These are phyloP conservation scores for Mormyrus lacerda DNA, from an alignment of 2,113 vertebrate species.

Conservation along the genomic window DNA sequence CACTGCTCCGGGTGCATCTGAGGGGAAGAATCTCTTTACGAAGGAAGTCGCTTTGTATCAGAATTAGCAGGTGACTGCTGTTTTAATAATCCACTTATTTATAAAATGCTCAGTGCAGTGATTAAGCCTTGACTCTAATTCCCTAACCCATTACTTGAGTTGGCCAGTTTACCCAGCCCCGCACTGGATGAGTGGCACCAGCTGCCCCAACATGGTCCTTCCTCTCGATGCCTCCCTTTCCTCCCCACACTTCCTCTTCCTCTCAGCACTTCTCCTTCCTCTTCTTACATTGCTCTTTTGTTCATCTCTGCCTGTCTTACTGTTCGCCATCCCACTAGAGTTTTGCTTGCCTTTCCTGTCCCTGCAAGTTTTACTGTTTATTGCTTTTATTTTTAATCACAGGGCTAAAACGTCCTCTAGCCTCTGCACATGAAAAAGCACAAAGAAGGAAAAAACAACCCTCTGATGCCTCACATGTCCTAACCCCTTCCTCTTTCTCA, in stretches of 20 bases:
- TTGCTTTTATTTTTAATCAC: background rate
- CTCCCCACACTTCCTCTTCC: background rate
- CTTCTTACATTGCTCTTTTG: background rate
- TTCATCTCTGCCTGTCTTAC: background rate
- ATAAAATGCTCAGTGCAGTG: constrained; percentile 28
- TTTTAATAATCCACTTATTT: constrained; percentile 34
- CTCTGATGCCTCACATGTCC: background rate
- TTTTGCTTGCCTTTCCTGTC: background rate
- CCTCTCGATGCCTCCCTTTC: background rate
- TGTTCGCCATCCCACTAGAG: background rate
- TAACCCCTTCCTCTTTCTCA: background rate
- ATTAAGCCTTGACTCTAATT: constrained; percentile 27
- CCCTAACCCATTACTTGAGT: constrained; percentile 23
- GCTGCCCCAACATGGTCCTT: background rate
- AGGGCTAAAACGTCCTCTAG: background rate
- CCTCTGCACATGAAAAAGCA: background rate
- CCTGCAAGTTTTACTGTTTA: background rate
- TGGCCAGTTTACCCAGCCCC: background rate
- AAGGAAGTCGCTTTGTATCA: constrained; percentile 20
- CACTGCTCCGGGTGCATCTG: constrained; percentile 14
- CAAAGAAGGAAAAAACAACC: background rate
- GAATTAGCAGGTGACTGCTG: constrained; percentile 30
- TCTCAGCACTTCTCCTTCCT: background rate
- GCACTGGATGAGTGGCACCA: background rate
- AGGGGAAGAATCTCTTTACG: constrained; percentile 10